These are phyloP conservation scores for Lerista edwardsae DNA, from an alignment of 2,797 vertebrate species.

Conservation along the genomic window DNA sequence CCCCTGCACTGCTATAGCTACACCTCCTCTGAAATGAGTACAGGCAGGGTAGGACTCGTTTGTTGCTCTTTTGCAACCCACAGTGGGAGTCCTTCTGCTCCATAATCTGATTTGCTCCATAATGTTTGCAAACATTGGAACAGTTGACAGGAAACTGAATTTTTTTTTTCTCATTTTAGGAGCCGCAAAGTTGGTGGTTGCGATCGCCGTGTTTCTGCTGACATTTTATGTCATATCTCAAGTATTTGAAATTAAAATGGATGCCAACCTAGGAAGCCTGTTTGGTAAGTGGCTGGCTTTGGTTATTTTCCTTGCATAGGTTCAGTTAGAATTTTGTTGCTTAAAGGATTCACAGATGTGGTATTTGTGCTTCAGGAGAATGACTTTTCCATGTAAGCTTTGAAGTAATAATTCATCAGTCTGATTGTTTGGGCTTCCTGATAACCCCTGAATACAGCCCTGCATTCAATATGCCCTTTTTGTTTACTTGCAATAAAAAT, in stretches of 20 bases:
- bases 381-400: neutral
- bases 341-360: neutral
- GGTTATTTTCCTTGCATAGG: conserved; percentile 20
- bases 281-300: conserved; percentile 83
- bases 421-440: neutral
- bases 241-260: conserved; percentile 90
- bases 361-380: conserved; percentile 10
- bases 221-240: conserved; percentile 90
- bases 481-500: neutral
- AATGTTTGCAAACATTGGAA: neutral
- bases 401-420: neutral
- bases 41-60: too few relatives aligned
- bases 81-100: too few relatives aligned
- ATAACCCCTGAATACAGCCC: neutral
- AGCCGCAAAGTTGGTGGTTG: conserved; percentile 84
- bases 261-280: conserved; percentile 82
- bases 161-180: conserved; percentile 75
- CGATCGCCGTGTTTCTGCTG: conserved; percentile 85
- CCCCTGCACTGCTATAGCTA: too few relatives aligned
- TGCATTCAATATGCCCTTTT: neutral
- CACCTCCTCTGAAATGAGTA: too few relatives aligned
- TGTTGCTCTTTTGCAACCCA: neutral
- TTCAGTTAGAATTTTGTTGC: neutral
- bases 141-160: neutral
- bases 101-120: neutral